A percentile compares a stretch with the other conserved stretches of the same genome.
These are phyloP conservation scores for Pelusios castaneus DNA, from an alignment of 2,113 vertebrate species.

Conservation along the genomic window DNA sequence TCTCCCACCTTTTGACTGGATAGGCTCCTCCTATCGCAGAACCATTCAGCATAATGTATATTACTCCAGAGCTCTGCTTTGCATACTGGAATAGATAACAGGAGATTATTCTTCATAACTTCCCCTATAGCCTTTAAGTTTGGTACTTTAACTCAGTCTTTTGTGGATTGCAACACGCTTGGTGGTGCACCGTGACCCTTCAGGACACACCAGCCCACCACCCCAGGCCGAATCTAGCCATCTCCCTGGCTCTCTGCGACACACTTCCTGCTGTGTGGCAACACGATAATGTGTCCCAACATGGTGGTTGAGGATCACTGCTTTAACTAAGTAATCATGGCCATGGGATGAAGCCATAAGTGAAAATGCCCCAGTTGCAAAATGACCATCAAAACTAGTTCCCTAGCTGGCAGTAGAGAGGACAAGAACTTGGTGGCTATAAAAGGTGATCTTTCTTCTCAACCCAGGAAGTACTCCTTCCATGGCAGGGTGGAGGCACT, in stretches of 20 bases:
- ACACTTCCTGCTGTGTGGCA: no score
- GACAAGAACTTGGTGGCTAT: background rate
- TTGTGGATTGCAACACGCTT: no score
- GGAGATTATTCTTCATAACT: background rate
- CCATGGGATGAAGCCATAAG: background rate
- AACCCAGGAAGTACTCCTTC: background rate
- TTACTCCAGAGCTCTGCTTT: slow-evolving; percentile 74
- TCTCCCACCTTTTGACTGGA: slow-evolving; percentile 76
- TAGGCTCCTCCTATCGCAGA: slow-evolving; percentile 76
- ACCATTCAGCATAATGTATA: slow-evolving; percentile 79
- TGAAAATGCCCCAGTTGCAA: background rate
- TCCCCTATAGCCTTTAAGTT: background rate
- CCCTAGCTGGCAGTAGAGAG: background rate
- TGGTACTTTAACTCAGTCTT: background rate
- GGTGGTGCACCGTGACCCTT: no score
- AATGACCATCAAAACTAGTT: background rate
- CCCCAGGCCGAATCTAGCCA: no score
- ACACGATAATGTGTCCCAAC: no score
- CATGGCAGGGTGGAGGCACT: background rate
- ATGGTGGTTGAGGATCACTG: no score
- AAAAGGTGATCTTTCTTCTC: background rate
- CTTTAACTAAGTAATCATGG: background rate
- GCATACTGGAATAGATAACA: slow-evolving; percentile 76
- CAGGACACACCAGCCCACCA: no score
- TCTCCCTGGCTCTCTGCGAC: no score